phyloP scores from a whole-genome alignment of 2,797 vertebrate species.

The Rhyacichthys aspro region DNA sequence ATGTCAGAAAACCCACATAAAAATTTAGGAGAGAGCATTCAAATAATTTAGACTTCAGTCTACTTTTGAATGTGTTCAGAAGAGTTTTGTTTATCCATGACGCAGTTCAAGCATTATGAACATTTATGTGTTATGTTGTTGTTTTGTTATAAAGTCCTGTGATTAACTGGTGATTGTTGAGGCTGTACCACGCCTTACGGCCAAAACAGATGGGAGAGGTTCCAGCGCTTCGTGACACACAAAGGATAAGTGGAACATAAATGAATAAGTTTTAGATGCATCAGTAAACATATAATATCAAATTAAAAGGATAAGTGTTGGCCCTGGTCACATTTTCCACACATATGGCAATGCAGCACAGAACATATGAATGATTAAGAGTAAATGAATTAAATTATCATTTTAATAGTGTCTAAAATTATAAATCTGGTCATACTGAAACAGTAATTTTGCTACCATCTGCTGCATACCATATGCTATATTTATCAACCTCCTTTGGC shows the following conservation, averaged over 20 bases:
- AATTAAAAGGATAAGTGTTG: background rate
- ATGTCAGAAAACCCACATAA: background rate
- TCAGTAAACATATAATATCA: background rate
- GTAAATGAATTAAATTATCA: background rate
- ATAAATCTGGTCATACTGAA: background rate
- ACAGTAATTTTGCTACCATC: slow-evolving; percentile 7
- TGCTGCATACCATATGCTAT: slow-evolving; percentile 3
- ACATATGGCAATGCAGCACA: slow-evolving; percentile 2
- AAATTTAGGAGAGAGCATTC: background rate
- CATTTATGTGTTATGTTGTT: background rate
- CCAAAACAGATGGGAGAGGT: background rate
- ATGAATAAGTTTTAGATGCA: background rate
- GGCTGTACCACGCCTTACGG: background rate
- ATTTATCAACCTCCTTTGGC: slow-evolving; percentile 1
- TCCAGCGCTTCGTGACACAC: background rate
- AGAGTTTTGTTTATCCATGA: no score
- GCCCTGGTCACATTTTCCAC: background rate
- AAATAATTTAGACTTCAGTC: background rate
- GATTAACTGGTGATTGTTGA: no score
- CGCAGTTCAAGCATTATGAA: no score
- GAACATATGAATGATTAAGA: slow-evolving; percentile 2
- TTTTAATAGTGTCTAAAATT: slow-evolving; percentile 10
- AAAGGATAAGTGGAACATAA: background rate
- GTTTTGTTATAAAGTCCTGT: background rate
- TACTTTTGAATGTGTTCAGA: background rate